Evolutionary conservation across 2,113 vertebrate genomes (phyloP).

Genomic region (Heterotis niloticus): DNA sequence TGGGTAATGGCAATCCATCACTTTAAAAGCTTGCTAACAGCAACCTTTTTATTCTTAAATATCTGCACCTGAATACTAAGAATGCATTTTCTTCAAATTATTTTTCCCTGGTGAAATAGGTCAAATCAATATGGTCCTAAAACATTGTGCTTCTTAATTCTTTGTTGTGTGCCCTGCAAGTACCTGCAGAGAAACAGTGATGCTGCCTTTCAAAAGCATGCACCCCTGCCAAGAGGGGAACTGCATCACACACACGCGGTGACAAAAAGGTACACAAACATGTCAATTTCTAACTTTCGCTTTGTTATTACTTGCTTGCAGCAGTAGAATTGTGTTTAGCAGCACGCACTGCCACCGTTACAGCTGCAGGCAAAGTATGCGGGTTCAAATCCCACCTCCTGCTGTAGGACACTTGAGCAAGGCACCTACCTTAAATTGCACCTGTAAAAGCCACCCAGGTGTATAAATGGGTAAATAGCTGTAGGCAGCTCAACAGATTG

Average conservation of each 20-base stretch:
- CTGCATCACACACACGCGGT: background rate
- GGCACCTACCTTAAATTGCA: no score
- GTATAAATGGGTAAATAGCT: no score
- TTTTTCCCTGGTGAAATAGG: background rate
- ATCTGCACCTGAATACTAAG: background rate
- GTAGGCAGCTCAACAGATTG: no score
- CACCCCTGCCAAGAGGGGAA: background rate
- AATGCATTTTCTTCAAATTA: background rate
- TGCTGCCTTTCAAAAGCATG: background rate
- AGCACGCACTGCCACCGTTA: no score
- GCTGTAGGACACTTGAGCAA: no score
- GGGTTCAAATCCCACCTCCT: no score
- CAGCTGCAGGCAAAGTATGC: no score
- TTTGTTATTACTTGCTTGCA: background rate
- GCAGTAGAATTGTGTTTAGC: no score
- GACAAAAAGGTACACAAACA: background rate
- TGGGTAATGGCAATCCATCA: conserved; percentile 57
- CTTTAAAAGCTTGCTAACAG: conserved; percentile 46
- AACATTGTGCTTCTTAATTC: background rate
- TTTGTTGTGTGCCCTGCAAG: background rate
- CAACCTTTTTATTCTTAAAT: conserved; percentile 49
- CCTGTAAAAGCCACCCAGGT: no score
- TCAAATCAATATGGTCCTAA: background rate
- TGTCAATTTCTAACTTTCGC: background rate
- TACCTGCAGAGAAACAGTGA: background rate